Base-by-base conservation (phyloP, 1,140 invertebrate genomes). In the Paracyclopina nana region DNA sequence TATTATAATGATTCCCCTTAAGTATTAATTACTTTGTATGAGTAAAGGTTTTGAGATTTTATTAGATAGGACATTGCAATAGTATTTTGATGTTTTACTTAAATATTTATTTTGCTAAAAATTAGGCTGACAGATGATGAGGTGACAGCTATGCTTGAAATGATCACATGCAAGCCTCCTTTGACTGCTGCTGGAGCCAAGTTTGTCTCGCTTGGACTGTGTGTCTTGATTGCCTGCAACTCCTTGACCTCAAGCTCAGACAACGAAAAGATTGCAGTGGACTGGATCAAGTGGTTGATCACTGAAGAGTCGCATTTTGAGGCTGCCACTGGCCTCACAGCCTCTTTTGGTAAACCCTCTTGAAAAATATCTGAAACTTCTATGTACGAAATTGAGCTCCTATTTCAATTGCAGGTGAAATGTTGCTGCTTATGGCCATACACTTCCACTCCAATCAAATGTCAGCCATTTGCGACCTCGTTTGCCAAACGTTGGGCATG, bases 221-320 rank as follows among this genome's bases (percentile, higher is more conserved):
- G 87, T 62, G 91, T 92, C 79, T 71, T 97, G 0, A 81, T 96
- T 31, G 84, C 87, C 0, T 94, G 86, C 65, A 87, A 88, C 5
- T 82, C 83, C 6, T 61, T 96, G 4, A 77, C 94, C 42, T 71
- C 72, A 6, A 63, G 75, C 56, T 63, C 73, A 55, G 75, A 88
- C 62, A 76, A 86, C 56, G 90, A 96, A 67, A 79, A 79, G 48
- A 76, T 77, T 59, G 79, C 81, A n/a, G 79, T 92, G 48, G 82
- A 90, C 60, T 95, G 88, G 87, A 78, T 95, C 4, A 79, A 83
- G 52, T 92, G 86, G 84, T 68, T 95, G 0, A 80, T 92, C 0
- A 75, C 78, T 46, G 84, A 88, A 61, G 85, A 92, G 65, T 78
- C 78, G 8, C 82, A 85, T 46, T 68, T 69, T 61, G 65, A 70